Evolutionary conservation across 2,113 vertebrate genomes (phyloP).

Genomic region (Gasterosteus aculeatus): DNA sequence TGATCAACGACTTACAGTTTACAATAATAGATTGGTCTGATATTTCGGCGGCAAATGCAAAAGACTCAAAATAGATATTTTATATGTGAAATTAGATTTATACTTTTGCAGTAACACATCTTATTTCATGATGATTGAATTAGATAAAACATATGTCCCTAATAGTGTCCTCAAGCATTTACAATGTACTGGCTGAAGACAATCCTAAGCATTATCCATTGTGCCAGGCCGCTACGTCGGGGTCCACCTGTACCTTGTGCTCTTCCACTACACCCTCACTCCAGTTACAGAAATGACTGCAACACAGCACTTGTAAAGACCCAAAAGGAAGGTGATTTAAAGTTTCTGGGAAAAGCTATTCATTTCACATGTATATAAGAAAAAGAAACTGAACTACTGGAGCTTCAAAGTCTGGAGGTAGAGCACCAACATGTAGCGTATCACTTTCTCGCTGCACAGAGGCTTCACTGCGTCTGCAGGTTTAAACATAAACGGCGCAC

Average conservation of each 20-base stretch:
- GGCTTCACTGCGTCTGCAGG: conserved; percentile 1
- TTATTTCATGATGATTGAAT: background rate
- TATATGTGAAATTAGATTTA: conserved; percentile 7
- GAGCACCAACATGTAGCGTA: background rate
- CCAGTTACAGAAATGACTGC: conserved; percentile 9
- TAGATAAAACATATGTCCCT: background rate
- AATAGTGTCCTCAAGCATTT: background rate
- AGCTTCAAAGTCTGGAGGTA: background rate
- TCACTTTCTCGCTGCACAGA: background rate
- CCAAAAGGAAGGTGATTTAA: conserved; percentile 11
- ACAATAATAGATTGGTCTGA: too few species aligned
- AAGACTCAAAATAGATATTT: conserved; percentile 15
- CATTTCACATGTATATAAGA: background rate
- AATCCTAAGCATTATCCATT: background rate
- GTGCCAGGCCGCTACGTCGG: background rate
- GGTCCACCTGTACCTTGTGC: background rate
- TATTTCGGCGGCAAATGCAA: conserved; percentile 10
- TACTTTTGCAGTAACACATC: background rate
- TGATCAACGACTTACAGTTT: conserved; percentile 2
- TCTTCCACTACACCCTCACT: background rate
- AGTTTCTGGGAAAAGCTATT: background rate
- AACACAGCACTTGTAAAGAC: conserved; percentile 8
- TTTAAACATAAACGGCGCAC: background rate
- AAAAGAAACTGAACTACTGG: background rate
- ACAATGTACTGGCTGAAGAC: background rate